A percentile compares a stretch with the other conserved stretches of the same genome.
Evolutionary conservation across 2,797 vertebrate species (phyloP).

Genomic region (Eulemur albifrons): DNA sequence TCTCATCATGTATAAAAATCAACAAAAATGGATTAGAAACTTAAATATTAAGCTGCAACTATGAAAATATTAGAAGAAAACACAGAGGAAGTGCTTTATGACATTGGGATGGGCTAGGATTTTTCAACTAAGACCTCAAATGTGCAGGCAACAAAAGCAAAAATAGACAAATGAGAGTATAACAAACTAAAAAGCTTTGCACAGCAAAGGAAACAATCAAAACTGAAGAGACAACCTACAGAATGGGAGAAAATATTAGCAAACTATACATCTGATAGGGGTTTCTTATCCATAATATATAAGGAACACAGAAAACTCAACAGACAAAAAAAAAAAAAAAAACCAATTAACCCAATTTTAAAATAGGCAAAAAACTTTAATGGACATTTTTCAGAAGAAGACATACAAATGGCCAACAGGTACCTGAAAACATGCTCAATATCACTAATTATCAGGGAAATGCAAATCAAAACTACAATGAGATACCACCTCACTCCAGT

Average conservation of each 20-base stretch:
- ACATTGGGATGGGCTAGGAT: not conserved
- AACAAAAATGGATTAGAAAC: not conserved
- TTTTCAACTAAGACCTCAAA: not conserved
- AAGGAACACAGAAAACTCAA: not conserved
- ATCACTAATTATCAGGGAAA: not conserved
- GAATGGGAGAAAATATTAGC: not conserved
- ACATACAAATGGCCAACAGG: not conserved
- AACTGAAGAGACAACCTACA: not conserved
- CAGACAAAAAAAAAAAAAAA: not conserved
- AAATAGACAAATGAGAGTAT: not conserved
- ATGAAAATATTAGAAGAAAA: not conserved
- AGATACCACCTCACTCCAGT: not conserved
- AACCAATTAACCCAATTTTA: not conserved
- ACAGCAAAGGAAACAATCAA: not conserved
- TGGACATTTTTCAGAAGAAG: not conserved
- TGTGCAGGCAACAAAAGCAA: not conserved
- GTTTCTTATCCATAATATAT: not conserved
- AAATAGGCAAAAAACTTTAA: not conserved
- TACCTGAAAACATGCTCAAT: not conserved
- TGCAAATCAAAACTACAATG: not conserved
- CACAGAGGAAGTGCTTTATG: not conserved
- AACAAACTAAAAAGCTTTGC: not conserved
- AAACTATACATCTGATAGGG: not conserved
- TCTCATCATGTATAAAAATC: not conserved
- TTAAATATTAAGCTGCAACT: not conserved